A percentile compares a stretch with the other conserved stretches of the same genome.
phyloP scores from a whole-genome alignment of 2,888 invertebrate genomes.

The Nephrotoma guestfalica region DNA sequence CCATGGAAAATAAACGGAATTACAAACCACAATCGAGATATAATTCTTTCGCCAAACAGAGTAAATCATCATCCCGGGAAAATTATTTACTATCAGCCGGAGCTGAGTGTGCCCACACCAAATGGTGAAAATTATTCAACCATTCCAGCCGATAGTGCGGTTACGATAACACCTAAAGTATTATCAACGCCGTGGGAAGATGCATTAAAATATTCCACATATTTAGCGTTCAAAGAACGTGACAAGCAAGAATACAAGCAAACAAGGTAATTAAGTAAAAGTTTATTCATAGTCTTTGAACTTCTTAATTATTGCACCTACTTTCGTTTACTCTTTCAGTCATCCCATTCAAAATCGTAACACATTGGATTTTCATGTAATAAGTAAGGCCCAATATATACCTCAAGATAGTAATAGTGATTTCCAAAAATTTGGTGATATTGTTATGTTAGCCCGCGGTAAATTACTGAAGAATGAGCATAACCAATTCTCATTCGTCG shows the following conservation, averaged over 20 bases:
- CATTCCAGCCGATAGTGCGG: neutral
- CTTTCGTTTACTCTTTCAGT: neutral
- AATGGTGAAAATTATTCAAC: neutral
- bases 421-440: constrained; percentile 42
- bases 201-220: constrained; percentile 50
- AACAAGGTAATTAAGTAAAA: neutral
- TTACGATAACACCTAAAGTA: neutral
- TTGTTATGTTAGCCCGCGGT: constrained; percentile 48
- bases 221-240: constrained; percentile 39
- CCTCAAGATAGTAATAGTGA: neutral
- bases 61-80: constrained; percentile 23
- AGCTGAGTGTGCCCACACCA: neutral
- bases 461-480: constrained; percentile 38
- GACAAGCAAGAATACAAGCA: constrained; percentile 15
- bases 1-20: constrained; percentile 13
- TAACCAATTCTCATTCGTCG: constrained; percentile 41
- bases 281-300: neutral
- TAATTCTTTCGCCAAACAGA: constrained; percentile 27
- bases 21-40: constrained; percentile 19
- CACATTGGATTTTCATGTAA: neutral
- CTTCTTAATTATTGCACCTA: neutral
- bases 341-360: neutral
- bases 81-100: constrained; percentile 23
- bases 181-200: constrained; percentile 43
- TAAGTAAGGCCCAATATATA: neutral